Percentiles rank a stretch among this genome's conserved stretches.
phyloP scores from a whole-genome alignment of 2,113 vertebrate genomes.

The Coptodon rendalli region DNA sequence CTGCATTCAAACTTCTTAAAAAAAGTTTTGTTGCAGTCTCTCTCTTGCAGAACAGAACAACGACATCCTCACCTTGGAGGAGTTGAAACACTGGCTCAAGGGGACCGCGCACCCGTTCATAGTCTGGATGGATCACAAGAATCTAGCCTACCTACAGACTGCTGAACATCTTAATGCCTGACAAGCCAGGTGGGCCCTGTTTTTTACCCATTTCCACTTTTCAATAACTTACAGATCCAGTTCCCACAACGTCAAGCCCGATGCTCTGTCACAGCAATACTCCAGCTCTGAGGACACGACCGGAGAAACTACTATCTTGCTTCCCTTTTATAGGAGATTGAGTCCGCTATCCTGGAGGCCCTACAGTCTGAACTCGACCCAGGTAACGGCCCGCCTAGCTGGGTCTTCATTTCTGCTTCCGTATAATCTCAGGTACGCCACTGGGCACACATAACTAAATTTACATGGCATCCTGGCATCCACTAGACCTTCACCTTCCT shows the following conservation, averaged over 20 bases:
- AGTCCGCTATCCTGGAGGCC: neutral
- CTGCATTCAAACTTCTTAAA: neutral
- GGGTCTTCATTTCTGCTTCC: neutral
- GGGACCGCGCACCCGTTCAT: fast-evolving
- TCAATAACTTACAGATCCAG: neutral
- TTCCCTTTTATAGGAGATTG: neutral
- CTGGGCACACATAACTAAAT: neutral
- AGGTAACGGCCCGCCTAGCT: neutral
- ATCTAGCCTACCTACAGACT: neutral
- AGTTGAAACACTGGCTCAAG: neutral
- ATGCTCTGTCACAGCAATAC: neutral
- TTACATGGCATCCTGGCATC: neutral
- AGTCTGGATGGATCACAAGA: neutral
- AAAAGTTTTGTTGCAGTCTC: neutral
- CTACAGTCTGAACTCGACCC: neutral
- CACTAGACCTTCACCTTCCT: neutral
- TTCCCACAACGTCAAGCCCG: neutral
- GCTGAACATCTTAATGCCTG: neutral
- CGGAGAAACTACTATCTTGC: fast-evolving
- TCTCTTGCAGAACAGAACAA: neutral
- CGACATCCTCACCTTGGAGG: neutral
- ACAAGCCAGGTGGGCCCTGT: neutral
- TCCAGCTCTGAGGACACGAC: neutral
- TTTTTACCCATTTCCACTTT: neutral
- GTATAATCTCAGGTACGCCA: neutral